phyloP scores from a whole-genome alignment of 2,113 vertebrate genomes.

The Dromas ardeola region DNA sequence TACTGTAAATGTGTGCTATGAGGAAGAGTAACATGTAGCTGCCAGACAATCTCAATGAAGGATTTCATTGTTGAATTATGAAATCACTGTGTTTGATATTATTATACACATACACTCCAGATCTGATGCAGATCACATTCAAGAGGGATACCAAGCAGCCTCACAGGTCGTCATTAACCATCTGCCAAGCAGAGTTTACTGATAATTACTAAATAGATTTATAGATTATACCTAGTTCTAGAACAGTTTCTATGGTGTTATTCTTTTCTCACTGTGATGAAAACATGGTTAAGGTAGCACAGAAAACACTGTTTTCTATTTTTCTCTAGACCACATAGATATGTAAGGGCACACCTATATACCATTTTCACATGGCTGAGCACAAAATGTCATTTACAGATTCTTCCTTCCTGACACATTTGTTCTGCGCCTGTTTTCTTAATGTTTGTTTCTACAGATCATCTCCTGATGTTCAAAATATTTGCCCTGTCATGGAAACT shows the following conservation, averaged over 20 bases:
- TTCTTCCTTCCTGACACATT: background rate
- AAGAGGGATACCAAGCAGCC: constrained; percentile 4
- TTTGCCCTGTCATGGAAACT: background rate
- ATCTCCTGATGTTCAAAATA: background rate
- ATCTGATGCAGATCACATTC: background rate
- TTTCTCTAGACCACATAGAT: background rate
- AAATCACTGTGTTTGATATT: constrained; percentile 17
- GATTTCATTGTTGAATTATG: background rate
- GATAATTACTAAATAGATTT: background rate
- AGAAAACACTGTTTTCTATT: background rate
- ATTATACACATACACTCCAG: background rate
- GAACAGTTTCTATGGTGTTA: background rate
- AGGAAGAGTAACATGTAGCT: background rate
- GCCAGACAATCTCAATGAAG: background rate
- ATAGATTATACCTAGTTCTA: background rate
- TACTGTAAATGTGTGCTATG: background rate
- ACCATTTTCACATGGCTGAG: background rate
- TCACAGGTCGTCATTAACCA: background rate
- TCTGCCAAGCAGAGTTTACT: background rate
- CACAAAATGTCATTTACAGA: background rate
- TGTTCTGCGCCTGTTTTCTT: background rate
- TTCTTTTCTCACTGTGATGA: background rate
- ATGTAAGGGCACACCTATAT: accelerated
- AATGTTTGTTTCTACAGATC: background rate
- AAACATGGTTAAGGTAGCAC: background rate